Conservation (phyloP, 2,888 invertebrate genomes). For the Scaeva pyrastri region DNA sequence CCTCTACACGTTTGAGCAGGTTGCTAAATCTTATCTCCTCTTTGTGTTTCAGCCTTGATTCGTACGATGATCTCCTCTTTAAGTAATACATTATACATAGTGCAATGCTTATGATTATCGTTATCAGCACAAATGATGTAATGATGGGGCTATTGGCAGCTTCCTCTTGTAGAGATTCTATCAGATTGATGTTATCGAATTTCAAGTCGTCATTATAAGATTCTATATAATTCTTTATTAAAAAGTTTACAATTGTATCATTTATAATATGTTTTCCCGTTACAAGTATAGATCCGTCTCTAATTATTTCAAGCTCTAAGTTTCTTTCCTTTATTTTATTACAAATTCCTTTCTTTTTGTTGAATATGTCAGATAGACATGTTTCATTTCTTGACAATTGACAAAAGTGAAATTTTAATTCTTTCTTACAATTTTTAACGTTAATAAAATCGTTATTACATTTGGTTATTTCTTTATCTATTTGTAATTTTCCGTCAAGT, state of each 20-base stretch:
- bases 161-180: neutral
- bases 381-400: neutral
- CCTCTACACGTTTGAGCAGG: neutral
- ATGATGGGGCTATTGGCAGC: neutral
- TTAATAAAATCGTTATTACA: neutral
- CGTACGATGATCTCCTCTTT: neutral
- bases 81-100: neutral
- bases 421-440: neutral
- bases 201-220: neutral
- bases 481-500: neutral
- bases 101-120: neutral
- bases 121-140: neutral
- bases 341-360: neutral
- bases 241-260: neutral
- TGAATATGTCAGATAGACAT: neutral
- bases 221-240: neutral
- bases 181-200: neutral
- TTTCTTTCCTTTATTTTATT: neutral
- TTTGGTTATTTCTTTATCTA: neutral
- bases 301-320: neutral
- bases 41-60: neutral
- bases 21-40: conserved; percentile 8
- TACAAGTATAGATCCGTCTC: neutral
- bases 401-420: too few species aligned
- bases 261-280: neutral